Base-by-base conservation (phyloP, 1,140 invertebrate genomes). In the Papilio xuthus region DNA sequence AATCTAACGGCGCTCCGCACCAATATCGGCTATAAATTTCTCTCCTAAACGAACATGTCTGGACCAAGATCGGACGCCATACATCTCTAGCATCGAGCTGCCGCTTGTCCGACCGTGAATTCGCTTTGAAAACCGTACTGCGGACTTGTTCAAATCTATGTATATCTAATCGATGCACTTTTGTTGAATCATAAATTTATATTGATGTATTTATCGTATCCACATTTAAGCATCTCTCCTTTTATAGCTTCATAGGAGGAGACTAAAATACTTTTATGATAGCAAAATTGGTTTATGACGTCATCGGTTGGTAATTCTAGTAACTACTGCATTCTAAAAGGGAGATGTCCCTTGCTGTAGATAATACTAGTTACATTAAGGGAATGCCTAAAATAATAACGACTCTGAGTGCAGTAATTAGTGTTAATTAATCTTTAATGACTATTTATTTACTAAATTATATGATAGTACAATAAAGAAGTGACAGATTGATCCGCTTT, bases 11-110 rank as follows among this genome's bases (percentile, higher is more conserved):
- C 26, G 60, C 60, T 67, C 60, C 26, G 60, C 60, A 67, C 60
- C 60, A 67, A 67, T 67, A 67, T 67, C 60, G 60, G 60, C 60
- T 67, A 67, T 67, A 67, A 67, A 67, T 67, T 67, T 67, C 60
- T 15, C 60, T 32, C 60, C 12, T 67, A 67, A 67, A 67, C 60
- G 60, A 67, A 67, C 60, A 67, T 67, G 60, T 67, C 60, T 67
- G 26, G 12, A 67, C 60, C 60, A 67, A 67, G 60, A 67, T 67
- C 60, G 60, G 60, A 67, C 60, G 60, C 60, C 60, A 67, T 67
- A 67, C 60, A 67, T 67, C 26, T 67, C 60, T 20, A 67, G 26
- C 56, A 23, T 10, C 60, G 23, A 67, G n/a, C 44, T 47, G 50
- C 60, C 60, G 60, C 26, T 32, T 28, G 60, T 67, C 26, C 60